Percentiles rank a stretch among this genome's conserved stretches.
Evolutionary conservation across 2,888 invertebrate species (phyloP).

Genomic region (Agonopterix alstromeriana): DNA sequence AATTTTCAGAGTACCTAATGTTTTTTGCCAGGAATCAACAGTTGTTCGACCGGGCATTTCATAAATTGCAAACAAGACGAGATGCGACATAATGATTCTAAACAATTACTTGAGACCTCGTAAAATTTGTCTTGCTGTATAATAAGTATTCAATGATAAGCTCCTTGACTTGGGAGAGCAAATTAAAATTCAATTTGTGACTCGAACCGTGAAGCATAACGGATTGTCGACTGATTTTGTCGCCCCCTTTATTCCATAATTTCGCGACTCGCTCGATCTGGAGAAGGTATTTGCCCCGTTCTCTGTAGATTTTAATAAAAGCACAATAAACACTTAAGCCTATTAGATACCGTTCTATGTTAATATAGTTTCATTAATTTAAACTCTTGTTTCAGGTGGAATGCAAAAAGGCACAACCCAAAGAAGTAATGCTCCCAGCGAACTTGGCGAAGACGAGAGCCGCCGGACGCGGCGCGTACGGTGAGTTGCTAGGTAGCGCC

Average conservation of each 20-base stretch:
- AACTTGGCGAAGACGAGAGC: slow-evolving; percentile 97
- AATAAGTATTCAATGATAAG: slow-evolving; percentile 69
- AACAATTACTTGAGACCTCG: slow-evolving; percentile 48
- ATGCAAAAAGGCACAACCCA: slow-evolving; percentile 99
- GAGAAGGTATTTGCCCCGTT: slow-evolving; percentile 44
- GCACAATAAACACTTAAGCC: slow-evolving; percentile 15
- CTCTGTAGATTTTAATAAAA: slow-evolving; percentile 34
- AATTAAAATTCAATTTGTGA: slow-evolving; percentile 74
- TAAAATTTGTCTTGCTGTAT: slow-evolving; percentile 54
- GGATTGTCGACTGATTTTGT: slow-evolving; percentile 66
- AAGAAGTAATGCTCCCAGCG: slow-evolving; percentile 99
- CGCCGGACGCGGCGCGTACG: slow-evolving; percentile 96
- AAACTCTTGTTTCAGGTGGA: slow-evolving; percentile 87
- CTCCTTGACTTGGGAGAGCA: slow-evolving; percentile 67
- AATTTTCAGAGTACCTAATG: neutral
- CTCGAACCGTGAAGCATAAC: slow-evolving; percentile 67
- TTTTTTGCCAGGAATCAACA: slow-evolving; percentile 16
- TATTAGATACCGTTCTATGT: neutral
- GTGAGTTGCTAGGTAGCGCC: slow-evolving; percentile 95
- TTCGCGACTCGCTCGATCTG: slow-evolving; percentile 54
- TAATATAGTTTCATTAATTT: neutral
- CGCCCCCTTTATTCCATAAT: slow-evolving; percentile 63
- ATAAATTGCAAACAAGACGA: slow-evolving; percentile 21
- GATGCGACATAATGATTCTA: slow-evolving; percentile 28
- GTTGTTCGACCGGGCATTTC: slow-evolving; percentile 7